A percentile compares a stretch with the other conserved stretches of the same genome.
These are phyloP conservation scores for Philereme vetulata DNA, from an alignment of 2,888 invertebrate genomes.

Conservation along the genomic window DNA sequence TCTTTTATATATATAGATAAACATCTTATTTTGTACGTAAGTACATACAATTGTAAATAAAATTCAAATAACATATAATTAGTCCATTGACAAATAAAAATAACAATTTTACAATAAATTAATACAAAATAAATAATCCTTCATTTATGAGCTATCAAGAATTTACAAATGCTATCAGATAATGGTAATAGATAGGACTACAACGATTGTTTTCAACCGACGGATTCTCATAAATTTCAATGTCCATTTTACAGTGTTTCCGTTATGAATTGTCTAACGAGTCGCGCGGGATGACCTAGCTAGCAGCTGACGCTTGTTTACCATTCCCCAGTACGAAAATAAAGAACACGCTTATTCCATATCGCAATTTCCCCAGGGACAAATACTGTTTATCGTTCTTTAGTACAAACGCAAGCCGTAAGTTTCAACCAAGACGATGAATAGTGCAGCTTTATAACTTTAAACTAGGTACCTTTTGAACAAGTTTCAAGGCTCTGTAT, in stretches of 20 bases:
- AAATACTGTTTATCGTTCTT: constrained; percentile 9
- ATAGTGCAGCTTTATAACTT: constrained; percentile 25
- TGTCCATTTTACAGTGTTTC: not conserved
- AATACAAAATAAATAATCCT: too few species aligned
- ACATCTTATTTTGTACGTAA: too few species aligned
- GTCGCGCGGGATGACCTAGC: not conserved
- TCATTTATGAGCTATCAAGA: too few species aligned
- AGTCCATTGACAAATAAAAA: too few species aligned
- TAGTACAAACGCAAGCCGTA: constrained; percentile 7
- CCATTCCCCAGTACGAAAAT: constrained; percentile 8
- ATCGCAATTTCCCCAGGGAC: constrained; percentile 36
- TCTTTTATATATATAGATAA: too few species aligned
- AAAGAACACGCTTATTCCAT: constrained; percentile 29
- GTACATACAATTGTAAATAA: too few species aligned
- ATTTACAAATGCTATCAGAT: too few species aligned
- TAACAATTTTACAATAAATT: too few species aligned
- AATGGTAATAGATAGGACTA: too few species aligned
- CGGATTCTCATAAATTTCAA: too few species aligned
- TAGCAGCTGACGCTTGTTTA: constrained; percentile 8
- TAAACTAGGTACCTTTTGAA: constrained; percentile 24
- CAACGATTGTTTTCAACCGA: too few species aligned
- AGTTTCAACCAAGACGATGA: constrained; percentile 30
- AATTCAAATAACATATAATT: too few species aligned
- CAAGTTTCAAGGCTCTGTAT: constrained; percentile 24
- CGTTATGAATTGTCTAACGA: constrained; percentile 8